These are phyloP conservation scores for Eristalis pertinax DNA, from an alignment of 2,888 invertebrate genomes.

Conservation along the genomic window DNA sequence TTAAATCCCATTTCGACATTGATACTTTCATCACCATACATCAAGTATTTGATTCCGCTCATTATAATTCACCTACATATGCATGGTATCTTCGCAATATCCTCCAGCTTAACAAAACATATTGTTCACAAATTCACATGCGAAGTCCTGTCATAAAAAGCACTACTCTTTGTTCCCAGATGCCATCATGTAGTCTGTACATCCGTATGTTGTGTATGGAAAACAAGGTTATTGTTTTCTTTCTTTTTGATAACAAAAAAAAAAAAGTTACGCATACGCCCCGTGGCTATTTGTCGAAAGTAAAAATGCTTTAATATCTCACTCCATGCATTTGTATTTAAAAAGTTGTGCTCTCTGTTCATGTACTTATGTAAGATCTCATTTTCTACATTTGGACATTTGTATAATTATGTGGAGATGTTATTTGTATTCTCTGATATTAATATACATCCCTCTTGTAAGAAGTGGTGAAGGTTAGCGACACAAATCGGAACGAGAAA, in stretches of 20 bases:
- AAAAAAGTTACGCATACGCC: slow-evolving; percentile 29
- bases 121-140: background rate
- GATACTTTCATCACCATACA: background rate
- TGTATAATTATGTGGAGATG: background rate
- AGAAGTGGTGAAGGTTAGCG: slow-evolving; percentile 9
- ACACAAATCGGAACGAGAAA: background rate
- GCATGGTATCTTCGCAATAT: background rate
- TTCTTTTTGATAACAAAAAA: background rate
- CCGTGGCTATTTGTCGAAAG: slow-evolving; percentile 17
- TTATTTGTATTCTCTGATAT: background rate
- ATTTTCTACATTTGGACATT: slow-evolving; percentile 20
- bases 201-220: slow-evolving; percentile 4
- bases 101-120: background rate
- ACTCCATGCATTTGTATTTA: background rate
- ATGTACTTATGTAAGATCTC: slow-evolving; percentile 6
- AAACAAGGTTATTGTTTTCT: slow-evolving; percentile 2
- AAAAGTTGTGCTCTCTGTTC: background rate
- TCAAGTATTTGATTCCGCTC: background rate
- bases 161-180: background rate
- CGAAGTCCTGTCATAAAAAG: background rate
- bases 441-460: background rate
- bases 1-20: background rate
- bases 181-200: background rate
- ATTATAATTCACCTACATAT: background rate
- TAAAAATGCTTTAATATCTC: slow-evolving; percentile 16